Evolutionary conservation across 2,113 vertebrate species (phyloP).

Genomic region (Connochaetes taurinus): DNA sequence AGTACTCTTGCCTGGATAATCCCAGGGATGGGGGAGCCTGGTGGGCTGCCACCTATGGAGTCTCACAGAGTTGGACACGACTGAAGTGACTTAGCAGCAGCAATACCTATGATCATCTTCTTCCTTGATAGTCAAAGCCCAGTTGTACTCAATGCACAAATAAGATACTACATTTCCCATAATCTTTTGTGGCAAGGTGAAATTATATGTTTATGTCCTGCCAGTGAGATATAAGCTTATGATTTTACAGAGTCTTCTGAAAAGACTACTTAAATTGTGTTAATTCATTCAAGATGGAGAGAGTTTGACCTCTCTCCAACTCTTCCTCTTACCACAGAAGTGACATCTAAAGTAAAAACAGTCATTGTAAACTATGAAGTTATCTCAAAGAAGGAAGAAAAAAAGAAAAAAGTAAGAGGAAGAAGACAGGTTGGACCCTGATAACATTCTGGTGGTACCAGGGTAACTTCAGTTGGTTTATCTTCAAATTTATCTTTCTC

Average conservation of each 20-base stretch:
- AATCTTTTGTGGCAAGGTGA: neutral
- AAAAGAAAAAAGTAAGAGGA: neutral
- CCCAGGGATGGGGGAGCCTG: accelerated
- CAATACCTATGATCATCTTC: neutral
- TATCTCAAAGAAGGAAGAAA: neutral
- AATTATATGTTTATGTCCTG: neutral
- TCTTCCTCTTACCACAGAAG: neutral
- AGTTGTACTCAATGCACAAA: neutral
- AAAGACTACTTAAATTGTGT: neutral
- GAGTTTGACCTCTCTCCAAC: neutral
- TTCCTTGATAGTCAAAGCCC: neutral
- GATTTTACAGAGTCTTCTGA: neutral
- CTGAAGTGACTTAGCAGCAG: too few relatives aligned
- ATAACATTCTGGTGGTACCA: neutral
- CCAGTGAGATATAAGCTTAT: neutral
- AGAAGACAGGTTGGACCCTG: neutral
- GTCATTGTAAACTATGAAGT: neutral
- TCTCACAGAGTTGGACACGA: too few relatives aligned
- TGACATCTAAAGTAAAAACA: neutral
- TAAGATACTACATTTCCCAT: neutral
- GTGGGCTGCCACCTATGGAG: too few relatives aligned
- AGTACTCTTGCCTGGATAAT: too few relatives aligned
- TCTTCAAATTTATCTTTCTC: neutral
- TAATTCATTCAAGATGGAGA: neutral
- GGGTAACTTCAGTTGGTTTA: neutral